Evolutionary conservation across 1,140 invertebrate species (phyloP).

Genomic region (Octopus bimaculoides): DNA sequence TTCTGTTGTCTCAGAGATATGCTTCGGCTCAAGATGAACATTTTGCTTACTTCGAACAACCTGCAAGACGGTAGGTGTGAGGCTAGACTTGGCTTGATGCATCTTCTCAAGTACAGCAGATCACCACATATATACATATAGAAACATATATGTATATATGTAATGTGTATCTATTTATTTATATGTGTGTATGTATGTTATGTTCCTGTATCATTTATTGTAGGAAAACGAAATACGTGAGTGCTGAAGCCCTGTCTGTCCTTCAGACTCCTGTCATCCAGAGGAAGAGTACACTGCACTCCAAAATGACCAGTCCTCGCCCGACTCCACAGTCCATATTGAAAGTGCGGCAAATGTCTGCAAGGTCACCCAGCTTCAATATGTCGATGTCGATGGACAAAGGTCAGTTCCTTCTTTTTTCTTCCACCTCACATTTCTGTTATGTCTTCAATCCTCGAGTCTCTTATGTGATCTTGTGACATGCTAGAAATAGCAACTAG

Average conservation of each 20-base stretch:
- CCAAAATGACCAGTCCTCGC: slow-evolving; percentile 32
- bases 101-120: too few species aligned
- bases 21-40: too few species aligned
- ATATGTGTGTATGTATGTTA: not conserved
- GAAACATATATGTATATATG: too few species aligned
- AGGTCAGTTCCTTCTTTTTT: not conserved
- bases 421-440: not conserved
- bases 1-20: too few species aligned
- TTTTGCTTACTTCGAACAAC: too few species aligned
- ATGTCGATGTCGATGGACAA: not conserved
- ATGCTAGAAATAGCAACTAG: not conserved
- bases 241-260: slow-evolving; percentile 36
- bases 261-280: slow-evolving; percentile 44
- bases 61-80: too few species aligned
- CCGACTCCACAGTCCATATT: slow-evolving; percentile 46
- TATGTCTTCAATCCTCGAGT: not conserved
- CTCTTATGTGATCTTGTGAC: not conserved
- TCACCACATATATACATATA: too few species aligned
- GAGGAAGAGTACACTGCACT: slow-evolving; percentile 30
- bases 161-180: too few species aligned
- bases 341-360: slow-evolving; percentile 30
- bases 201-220: not conserved
- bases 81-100: too few species aligned
- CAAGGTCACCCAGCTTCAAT: not conserved
- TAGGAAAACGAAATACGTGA: slow-evolving; percentile 26